These are phyloP conservation scores for Gastrophryne carolinensis DNA, from an alignment of 2,797 vertebrate genomes.

Conservation along the genomic window DNA sequence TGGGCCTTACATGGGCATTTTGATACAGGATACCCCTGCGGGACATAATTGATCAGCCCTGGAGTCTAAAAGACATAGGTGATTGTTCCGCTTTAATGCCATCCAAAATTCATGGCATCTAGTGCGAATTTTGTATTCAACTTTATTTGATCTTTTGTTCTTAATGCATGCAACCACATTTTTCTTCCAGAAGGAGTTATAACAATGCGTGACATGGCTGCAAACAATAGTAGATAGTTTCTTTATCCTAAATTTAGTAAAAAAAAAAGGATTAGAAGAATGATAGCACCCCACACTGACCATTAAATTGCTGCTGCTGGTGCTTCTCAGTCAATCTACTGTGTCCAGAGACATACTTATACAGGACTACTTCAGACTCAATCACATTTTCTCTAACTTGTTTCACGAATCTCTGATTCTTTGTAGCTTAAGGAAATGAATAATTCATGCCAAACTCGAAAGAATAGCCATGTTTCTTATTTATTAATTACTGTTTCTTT, in stretches of 20 bases:
- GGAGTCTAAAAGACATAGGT: too few species aligned
- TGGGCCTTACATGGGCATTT: too few species aligned
- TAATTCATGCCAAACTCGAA: constrained; percentile 32
- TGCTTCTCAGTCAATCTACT: constrained; percentile 16
- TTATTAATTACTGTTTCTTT: constrained; percentile 41
- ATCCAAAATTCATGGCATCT: too few species aligned
- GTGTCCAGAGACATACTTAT: constrained; percentile 8
- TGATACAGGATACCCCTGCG: too few species aligned
- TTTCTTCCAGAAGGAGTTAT: constrained; percentile 20
- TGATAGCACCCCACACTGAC: too few species aligned
- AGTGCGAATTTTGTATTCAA: too few species aligned
- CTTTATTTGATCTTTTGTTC: too few species aligned
- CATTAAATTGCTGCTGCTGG: not conserved
- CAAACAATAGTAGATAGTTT: constrained; percentile 23
- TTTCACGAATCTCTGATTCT: constrained; percentile 31
- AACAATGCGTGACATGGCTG: constrained; percentile 20
- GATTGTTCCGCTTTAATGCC: too few species aligned
- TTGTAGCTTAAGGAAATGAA: constrained; percentile 18
- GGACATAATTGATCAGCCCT: too few species aligned
- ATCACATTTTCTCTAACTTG: constrained; percentile 25
- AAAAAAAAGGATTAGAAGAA: too few species aligned
- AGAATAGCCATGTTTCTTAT: constrained; percentile 33
- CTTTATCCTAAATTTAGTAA: not conserved
- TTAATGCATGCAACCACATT: not conserved
- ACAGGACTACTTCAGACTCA: constrained; percentile 15